Conservation (phyloP, 2,113 vertebrate genomes). For the Isurus oxyrinchus region DNA sequence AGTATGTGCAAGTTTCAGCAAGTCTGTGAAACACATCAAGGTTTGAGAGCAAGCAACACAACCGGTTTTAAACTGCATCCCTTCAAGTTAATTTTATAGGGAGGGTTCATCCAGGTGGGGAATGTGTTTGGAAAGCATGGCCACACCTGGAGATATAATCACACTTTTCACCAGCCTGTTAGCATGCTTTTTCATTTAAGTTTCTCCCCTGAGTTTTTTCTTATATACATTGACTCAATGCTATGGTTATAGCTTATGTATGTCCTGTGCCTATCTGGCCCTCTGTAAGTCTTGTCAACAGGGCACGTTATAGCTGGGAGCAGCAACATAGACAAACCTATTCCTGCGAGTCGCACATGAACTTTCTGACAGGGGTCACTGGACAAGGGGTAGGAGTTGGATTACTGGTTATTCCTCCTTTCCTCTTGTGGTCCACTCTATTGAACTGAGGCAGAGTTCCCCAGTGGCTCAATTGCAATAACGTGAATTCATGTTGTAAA, state of each 20-base stretch:
- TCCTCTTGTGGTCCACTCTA: too few relatives aligned
- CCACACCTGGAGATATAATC: neutral
- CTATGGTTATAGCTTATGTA: neutral
- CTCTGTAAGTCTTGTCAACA: neutral
- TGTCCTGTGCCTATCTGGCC: neutral
- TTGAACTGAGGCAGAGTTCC: too few relatives aligned
- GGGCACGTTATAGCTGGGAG: neutral
- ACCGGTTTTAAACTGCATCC: neutral
- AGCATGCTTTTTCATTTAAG: neutral
- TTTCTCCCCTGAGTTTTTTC: neutral
- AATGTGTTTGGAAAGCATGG: neutral
- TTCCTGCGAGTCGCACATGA: neutral
- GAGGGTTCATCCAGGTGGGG: neutral
- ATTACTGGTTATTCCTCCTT: neutral
- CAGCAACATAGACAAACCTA: neutral
- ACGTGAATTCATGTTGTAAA: too few relatives aligned
- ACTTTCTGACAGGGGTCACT: neutral
- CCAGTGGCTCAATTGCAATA: too few relatives aligned
- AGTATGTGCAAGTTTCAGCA: neutral
- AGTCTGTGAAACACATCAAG: neutral
- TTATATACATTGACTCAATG: neutral
- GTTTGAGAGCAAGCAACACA: neutral
- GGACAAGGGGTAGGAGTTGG: neutral
- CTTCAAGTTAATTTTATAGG: neutral
- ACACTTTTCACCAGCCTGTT: neutral